Evolutionary conservation across 2,888 invertebrate genomes (phyloP), one percentile per base, ranked within the genome.

Genomic region (Agrotis clavis): DNA sequence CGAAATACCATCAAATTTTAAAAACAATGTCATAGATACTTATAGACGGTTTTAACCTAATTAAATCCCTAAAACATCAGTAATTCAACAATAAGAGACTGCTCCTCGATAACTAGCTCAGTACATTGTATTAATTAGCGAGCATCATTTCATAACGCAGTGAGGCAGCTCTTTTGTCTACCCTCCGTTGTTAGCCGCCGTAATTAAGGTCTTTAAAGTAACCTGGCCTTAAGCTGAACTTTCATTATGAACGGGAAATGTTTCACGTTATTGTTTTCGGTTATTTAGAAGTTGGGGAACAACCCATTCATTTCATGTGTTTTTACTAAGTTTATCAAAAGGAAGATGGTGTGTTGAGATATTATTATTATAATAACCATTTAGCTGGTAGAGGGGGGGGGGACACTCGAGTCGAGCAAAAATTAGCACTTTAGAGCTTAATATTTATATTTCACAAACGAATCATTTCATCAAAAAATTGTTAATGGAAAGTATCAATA

Each of bases 211-310:
- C 63, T 60, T 14, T 61, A 54, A 67, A 62, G 72, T 54, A 74
- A 77, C 67, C 67, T 80, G 63, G 50, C 60, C 50, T 65, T 54
- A 35, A n/a, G 59, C 9, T 62, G 57, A 76, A 79, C 79, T 79
- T 73, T 65, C 80, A 57, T 79, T 79, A 79, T 79, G 56, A 61
- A 79, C 57, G 51, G 47, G 51, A 65, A 79, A 73, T 76, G 53
- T 79, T 76, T 65, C 65, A 41, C 41, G n/a, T 47, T 57, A 79
- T 62, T 76, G 80, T 76, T 65, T 72, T 51, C 79, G 74, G 54
- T 79, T 73, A 76, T 79, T 79, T 57, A 53, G 56, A 79, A 79
- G 61, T 62, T 65, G 18, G 19, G 25, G 9, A 35, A 35, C 30
- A 35, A 35, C 9, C 9, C 35, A 35, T 35, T 35, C 35, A 35